Evolutionary conservation across 2,113 vertebrate species (phyloP).

Genomic region (Callospermophilus lateralis): DNA sequence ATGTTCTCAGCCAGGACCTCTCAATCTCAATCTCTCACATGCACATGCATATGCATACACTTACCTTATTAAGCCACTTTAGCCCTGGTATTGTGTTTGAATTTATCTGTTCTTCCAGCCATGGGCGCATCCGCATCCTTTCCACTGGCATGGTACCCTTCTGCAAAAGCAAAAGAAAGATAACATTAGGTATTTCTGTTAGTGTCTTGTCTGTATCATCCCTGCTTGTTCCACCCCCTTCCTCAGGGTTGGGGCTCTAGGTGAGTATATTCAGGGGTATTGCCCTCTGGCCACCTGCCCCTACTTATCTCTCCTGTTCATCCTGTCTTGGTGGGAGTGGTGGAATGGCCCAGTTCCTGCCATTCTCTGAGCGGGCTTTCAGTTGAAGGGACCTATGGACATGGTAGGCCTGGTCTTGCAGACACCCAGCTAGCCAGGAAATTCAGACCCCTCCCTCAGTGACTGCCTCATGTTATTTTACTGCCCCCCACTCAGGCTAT

Average conservation of each 20-base stretch:
- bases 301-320: neutral
- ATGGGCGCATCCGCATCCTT: conserved; percentile 98
- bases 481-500: accelerated
- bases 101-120: conserved; percentile 99
- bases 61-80: conserved; percentile 98
- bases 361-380: neutral
- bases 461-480: neutral
- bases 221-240: neutral
- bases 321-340: accelerated
- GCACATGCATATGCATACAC: neutral
- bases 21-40: no score
- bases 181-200: conserved; percentile 48
- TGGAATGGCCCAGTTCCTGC: neutral
- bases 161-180: conserved; percentile 59
- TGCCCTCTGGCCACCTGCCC: neutral
- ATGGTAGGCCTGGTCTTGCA: neutral
- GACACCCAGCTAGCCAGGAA: neutral
- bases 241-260: accelerated
- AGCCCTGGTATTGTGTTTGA: conserved; percentile 96
- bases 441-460: neutral
- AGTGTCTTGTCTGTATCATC: neutral
- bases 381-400: neutral
- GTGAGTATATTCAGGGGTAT: accelerated
- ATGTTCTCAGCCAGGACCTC: neutral
- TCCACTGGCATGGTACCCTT: conserved; percentile 96